Percentiles rank a stretch among this genome's conserved stretches.
These are phyloP conservation scores for Idaea aversata DNA, from an alignment of 2,888 invertebrate species.

Conservation along the genomic window DNA sequence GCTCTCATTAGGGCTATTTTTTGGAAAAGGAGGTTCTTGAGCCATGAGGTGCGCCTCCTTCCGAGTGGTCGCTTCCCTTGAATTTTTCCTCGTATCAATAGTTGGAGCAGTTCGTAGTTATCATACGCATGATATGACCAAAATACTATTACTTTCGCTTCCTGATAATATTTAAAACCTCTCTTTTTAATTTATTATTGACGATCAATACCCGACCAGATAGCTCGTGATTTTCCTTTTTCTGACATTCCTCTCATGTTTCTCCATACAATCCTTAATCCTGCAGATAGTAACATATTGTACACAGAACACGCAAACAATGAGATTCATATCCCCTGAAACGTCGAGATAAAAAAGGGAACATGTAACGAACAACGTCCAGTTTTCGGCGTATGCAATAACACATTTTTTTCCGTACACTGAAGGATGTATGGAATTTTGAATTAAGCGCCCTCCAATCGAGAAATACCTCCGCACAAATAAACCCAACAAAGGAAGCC, in stretches of 20 bases:
- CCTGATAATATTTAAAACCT: no score
- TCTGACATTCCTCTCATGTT: background rate
- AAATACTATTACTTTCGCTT: no score
- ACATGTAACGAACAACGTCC: background rate
- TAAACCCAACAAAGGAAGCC: conserved; percentile 29
- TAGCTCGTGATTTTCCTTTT: no score
- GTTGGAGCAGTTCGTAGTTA: no score
- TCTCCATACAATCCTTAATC: background rate
- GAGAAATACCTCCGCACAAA: conserved; percentile 33
- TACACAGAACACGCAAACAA: background rate
- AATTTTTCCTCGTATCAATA: no score
- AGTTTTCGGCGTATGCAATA: conserved; percentile 22
- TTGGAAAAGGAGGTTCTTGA: no score
- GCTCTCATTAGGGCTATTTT: no score
- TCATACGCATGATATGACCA: no score
- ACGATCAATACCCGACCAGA: no score
- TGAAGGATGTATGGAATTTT: conserved; percentile 29
- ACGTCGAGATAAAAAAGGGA: background rate
- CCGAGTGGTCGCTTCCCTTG: no score
- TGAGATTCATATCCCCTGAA: background rate
- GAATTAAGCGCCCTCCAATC: conserved; percentile 31
- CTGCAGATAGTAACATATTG: background rate
- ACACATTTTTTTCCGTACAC: conserved; percentile 24
- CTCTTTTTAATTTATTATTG: no score
- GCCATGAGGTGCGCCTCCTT: no score